Percentiles rank a stretch among this genome's conserved stretches.
phyloP scores from a whole-genome alignment of 2,797 vertebrate genomes.

The Malurus splendens region DNA sequence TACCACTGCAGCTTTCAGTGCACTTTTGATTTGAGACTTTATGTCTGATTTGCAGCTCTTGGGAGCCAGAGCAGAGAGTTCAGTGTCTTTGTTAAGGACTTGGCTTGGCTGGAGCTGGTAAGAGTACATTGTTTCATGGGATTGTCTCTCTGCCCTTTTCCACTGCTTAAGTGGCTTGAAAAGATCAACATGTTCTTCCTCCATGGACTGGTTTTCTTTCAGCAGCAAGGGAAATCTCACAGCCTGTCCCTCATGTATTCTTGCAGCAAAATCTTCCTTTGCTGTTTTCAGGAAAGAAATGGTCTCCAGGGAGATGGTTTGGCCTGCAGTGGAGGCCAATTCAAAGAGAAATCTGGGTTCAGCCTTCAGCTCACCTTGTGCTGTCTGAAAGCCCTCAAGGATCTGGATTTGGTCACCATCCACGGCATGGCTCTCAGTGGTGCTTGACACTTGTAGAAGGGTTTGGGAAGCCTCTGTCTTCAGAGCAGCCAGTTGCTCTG shows the following conservation, averaged over 20 bases:
- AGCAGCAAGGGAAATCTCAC: constrained; percentile 81
- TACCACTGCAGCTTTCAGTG: constrained; percentile 80
- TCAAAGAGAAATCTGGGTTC: constrained; percentile 77
- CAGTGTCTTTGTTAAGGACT: constrained; percentile 79
- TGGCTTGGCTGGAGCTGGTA: constrained; percentile 71
- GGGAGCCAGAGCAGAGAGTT: constrained; percentile 71
- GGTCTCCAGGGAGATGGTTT: constrained; percentile 76
- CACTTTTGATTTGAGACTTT: constrained; percentile 77
- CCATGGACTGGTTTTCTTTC: constrained; percentile 79
- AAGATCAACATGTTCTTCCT: constrained; percentile 71
- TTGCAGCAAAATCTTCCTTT: constrained; percentile 80
- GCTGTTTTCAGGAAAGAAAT: constrained; percentile 70
- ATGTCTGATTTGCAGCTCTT: constrained; percentile 73
- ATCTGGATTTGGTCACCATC: constrained; percentile 72
- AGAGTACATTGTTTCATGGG: constrained; percentile 48
- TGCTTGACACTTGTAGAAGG: constrained; percentile 71
- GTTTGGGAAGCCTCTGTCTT: constrained; percentile 80
- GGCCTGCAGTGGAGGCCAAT: constrained; percentile 69
- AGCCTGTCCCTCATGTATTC: constrained; percentile 81
- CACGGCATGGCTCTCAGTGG: constrained; percentile 69
- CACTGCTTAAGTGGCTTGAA: constrained; percentile 61
- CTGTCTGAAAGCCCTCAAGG: constrained; percentile 64
- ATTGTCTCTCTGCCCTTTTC: constrained; percentile 65
- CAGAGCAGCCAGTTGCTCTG: constrained; percentile 74
- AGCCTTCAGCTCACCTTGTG: constrained; percentile 56